These are phyloP conservation scores for Triplophysa siluroides DNA, from an alignment of 2,113 vertebrate genomes.

Conservation along the genomic window DNA sequence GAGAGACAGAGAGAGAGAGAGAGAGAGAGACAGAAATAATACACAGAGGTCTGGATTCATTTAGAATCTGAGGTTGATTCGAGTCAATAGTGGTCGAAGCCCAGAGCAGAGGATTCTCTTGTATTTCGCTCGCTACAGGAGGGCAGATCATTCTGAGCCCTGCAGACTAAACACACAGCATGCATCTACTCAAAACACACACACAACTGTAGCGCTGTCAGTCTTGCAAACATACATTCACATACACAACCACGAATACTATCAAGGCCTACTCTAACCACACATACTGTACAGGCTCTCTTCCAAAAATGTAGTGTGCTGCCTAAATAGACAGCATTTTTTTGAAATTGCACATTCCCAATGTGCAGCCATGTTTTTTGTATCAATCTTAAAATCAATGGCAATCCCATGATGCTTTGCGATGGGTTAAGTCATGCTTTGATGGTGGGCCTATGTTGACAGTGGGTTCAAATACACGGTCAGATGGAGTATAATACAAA, in stretches of 20 bases:
- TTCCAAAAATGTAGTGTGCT: too few species aligned
- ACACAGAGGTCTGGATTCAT: conserved; percentile 1
- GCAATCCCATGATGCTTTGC: too few species aligned
- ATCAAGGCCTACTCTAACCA: too few species aligned
- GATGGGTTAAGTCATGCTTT: too few species aligned
- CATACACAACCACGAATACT: neutral
- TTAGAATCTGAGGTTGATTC: conserved; percentile 41
- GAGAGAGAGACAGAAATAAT: conserved; percentile 1
- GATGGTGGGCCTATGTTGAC: too few species aligned
- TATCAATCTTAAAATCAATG: too few species aligned
- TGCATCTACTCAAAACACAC: neutral
- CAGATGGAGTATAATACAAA: too few species aligned
- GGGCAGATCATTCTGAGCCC: conserved; percentile 25
- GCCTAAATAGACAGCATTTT: too few species aligned
- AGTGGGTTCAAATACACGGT: too few species aligned
- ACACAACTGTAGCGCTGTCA: neutral
- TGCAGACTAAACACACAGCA: conserved; percentile 49
- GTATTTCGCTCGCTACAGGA: conserved; percentile 28
- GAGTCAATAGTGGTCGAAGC: conserved; percentile 40
- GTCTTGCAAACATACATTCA: neutral
- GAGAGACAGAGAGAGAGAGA: conserved; percentile 10
- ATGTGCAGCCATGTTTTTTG: too few species aligned
- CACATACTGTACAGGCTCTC: too few species aligned
- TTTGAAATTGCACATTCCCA: too few species aligned
- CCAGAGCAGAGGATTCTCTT: conserved; percentile 25